Evolutionary conservation across 2,888 invertebrate genomes (phyloP).

Genomic region (Microctonus hyperodae): DNA sequence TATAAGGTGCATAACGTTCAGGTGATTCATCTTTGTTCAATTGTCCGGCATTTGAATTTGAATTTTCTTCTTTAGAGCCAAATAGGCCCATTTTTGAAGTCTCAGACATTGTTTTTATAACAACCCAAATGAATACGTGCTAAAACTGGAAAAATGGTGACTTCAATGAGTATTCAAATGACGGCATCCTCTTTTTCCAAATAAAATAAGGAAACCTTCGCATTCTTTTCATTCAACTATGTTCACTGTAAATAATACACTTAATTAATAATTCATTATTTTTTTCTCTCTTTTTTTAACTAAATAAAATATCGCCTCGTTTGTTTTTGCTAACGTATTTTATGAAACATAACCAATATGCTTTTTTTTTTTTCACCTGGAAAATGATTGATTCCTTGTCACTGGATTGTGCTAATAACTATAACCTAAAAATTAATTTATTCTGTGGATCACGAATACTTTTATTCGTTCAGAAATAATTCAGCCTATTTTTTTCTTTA

Average conservation of each 20-base stretch:
- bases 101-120: constrained; percentile 51
- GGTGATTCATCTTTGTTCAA: constrained; percentile 42
- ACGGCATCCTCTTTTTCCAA: constrained; percentile 14
- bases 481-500: constrained; percentile 12
- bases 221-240: neutral
- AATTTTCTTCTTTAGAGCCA: constrained; percentile 49
- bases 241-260: neutral
- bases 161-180: neutral
- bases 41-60: constrained; percentile 22
- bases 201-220: neutral
- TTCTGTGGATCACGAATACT: neutral
- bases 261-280: neutral
- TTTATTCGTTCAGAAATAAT: constrained; percentile 2
- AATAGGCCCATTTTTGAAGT: constrained; percentile 54
- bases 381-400: constrained; percentile 34
- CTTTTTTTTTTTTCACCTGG: constrained; percentile 31
- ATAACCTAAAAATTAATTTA: neutral
- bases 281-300: neutral
- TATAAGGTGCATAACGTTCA: constrained; percentile 47
- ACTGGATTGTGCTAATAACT: neutral
- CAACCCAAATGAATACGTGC: constrained; percentile 7
- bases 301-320: neutral
- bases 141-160: constrained; percentile 9
- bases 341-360: constrained; percentile 40
- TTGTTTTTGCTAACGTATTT: constrained; percentile 29